phyloP scores from a whole-genome alignment of 2,797 vertebrate genomes.

The Darevskia mixta region DNA sequence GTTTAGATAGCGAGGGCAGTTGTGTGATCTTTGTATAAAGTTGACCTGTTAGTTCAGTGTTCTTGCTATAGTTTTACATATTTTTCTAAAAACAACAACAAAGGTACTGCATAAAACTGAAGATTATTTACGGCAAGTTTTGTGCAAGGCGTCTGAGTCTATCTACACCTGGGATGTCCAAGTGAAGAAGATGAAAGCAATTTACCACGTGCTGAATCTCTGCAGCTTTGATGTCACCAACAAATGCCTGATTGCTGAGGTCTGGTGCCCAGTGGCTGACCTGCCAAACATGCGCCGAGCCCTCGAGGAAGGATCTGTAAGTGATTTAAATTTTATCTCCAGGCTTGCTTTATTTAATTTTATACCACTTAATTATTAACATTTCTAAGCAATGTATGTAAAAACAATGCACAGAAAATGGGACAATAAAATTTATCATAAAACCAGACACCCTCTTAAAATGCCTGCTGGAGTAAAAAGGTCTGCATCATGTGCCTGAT shows the following conservation, averaged over 20 bases:
- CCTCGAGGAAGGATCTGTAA: conserved; percentile 94
- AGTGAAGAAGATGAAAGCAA: conserved; percentile 98
- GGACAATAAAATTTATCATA: too few relatives aligned
- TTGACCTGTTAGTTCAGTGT: background rate
- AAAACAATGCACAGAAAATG: too few relatives aligned
- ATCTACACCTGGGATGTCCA: conserved; percentile 90
- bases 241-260: conserved; percentile 97
- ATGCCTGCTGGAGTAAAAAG: too few relatives aligned
- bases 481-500: too few relatives aligned
- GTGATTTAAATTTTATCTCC: conserved; percentile 54
- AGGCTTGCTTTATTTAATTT: background rate
- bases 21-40: background rate
- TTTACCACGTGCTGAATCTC: conserved; percentile 96
- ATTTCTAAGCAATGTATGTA: too few relatives aligned
- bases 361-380: too few relatives aligned
- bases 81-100: background rate
- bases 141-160: conserved; percentile 93
- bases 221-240: conserved; percentile 98
- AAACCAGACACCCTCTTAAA: too few relatives aligned
- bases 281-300: conserved; percentile 87
- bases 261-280: conserved; percentile 95
- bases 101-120: conserved; percentile 96
- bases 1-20: background rate
- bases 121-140: conserved; percentile 93
- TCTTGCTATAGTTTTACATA: background rate